These are phyloP conservation scores for Haemorhous mexicanus DNA, from an alignment of 2,113 vertebrate genomes.

Conservation along the genomic window DNA sequence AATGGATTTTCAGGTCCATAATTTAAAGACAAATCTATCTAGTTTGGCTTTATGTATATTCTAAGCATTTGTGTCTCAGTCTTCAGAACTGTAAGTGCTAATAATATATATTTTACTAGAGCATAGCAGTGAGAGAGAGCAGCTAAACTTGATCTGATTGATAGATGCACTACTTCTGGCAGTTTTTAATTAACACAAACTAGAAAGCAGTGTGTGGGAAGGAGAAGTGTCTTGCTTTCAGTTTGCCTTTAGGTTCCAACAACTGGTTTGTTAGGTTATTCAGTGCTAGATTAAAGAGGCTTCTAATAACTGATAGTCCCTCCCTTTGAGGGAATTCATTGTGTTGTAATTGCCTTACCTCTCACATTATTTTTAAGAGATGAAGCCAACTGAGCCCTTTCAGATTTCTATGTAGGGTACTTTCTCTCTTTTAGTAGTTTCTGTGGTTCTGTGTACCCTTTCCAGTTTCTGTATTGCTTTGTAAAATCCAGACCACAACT, in stretches of 20 bases:
- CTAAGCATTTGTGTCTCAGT: neutral
- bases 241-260: conserved; percentile 17
- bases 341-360: neutral
- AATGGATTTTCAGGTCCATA: neutral
- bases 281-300: conserved; percentile 16
- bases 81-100: neutral
- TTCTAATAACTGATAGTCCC: neutral
- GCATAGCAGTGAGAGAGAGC: neutral
- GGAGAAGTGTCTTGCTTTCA: neutral
- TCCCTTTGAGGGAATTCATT: neutral
- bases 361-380: neutral
- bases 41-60: neutral
- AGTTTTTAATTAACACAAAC: conserved; percentile 7
- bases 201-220: neutral
- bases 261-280: conserved; percentile 35
- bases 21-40: neutral
- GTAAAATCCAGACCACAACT: neutral
- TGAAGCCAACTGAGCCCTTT: neutral
- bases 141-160: neutral
- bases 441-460: neutral
- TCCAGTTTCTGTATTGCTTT: neutral
- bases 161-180: neutral
- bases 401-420: neutral
- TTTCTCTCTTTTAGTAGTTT: neutral
- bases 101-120: neutral